A percentile compares a stretch with the other conserved stretches of the same genome.
These are phyloP conservation scores for Neodiprion fabricii DNA, from an alignment of 1,140 invertebrate species.

Conservation along the genomic window DNA sequence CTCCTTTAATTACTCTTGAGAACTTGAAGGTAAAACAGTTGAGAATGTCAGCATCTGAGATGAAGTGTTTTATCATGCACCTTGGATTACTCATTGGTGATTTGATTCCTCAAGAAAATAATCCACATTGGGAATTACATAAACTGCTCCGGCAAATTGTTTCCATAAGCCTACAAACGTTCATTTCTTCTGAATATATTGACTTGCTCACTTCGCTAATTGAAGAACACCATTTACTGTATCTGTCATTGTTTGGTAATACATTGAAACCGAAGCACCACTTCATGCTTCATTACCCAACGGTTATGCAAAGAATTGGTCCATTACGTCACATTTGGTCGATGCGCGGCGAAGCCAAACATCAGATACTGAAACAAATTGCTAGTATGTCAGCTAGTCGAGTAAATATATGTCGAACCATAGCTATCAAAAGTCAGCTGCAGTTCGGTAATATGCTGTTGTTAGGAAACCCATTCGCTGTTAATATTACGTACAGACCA, in stretches of 20 bases:
- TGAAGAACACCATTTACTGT: constrained; percentile 24
- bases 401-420: constrained; percentile 23
- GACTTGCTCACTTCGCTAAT: constrained; percentile 22
- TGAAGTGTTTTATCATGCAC: constrained; percentile 23
- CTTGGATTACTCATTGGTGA: constrained; percentile 16
- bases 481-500: neutral
- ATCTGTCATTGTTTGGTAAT: constrained; percentile 22
- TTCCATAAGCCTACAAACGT: constrained; percentile 14
- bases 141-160: constrained; percentile 21
- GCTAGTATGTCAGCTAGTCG: constrained; percentile 16
- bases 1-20: constrained; percentile 18
- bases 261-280: constrained; percentile 27
- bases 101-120: constrained; percentile 15
- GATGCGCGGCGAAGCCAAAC: constrained; percentile 28
- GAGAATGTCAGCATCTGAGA: constrained; percentile 30
- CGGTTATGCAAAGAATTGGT: constrained; percentile 22
- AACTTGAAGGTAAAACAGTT: constrained; percentile 26
- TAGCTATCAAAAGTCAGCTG: constrained; percentile 26
- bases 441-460: constrained; percentile 19
- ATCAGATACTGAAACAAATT: constrained; percentile 26
- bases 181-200: constrained; percentile 18
- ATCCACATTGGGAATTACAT: constrained; percentile 23
- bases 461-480: neutral
- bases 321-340: constrained; percentile 26
- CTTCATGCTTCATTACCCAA: constrained; percentile 26